Conservation (phyloP, 1,140 invertebrate genomes). For the Scaptomyza montana region DNA sequence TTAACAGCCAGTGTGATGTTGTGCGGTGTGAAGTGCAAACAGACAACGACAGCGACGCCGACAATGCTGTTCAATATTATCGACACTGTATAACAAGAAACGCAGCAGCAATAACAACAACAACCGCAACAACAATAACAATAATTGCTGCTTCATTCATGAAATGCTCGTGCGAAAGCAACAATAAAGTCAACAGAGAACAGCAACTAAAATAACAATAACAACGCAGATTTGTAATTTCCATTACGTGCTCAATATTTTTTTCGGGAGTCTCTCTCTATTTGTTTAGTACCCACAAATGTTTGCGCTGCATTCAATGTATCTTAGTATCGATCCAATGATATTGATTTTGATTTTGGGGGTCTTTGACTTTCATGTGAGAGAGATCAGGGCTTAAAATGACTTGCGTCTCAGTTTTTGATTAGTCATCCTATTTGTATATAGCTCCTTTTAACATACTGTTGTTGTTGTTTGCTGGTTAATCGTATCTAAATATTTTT, state of each 20-base stretch:
- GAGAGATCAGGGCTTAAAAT: conserved; percentile 32
- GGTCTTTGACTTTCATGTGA: conserved; percentile 38
- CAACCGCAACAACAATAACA: conserved; percentile 4
- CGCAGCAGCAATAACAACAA: conserved; percentile 27
- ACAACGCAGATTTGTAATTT: conserved; percentile 39
- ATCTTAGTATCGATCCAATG: background rate
- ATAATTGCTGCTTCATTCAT: conserved; percentile 43
- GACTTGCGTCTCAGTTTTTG: conserved; percentile 46
- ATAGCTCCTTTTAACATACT: conserved; percentile 45
- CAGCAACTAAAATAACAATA: conserved; percentile 20
- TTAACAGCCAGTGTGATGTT: background rate
- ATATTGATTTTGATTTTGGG: background rate
- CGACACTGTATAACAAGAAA: conserved; percentile 38
- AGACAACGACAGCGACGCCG: conserved; percentile 15
- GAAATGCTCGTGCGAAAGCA: conserved; percentile 46
- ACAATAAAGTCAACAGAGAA: conserved; percentile 25
- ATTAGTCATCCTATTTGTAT: conserved; percentile 57
- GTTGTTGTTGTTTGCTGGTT: conserved; percentile 32
- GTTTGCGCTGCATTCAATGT: conserved; percentile 42
- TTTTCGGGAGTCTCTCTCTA: background rate
- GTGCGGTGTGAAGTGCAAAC: conserved; percentile 52
- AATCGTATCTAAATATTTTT: conserved; percentile 62
- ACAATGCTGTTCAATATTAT: conserved; percentile 56
- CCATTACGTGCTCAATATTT: conserved; percentile 36
- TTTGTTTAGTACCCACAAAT: background rate